phyloP scores from a whole-genome alignment of 2,797 vertebrate species.

The Parauchenoglanis punctatus region DNA sequence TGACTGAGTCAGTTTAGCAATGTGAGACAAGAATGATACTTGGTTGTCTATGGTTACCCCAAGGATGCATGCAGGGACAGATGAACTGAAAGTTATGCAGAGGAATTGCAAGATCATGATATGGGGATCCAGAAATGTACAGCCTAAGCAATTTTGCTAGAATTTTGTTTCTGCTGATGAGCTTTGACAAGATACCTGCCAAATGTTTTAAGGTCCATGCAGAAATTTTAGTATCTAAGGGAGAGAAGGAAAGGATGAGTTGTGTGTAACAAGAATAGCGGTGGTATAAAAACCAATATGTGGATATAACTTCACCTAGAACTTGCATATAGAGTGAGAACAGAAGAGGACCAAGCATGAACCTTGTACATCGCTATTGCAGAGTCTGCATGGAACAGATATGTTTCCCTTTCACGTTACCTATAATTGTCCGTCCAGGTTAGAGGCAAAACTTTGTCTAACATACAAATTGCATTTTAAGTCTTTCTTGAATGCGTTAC shows the following conservation, averaged over 20 bases:
- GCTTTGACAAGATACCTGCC: background rate
- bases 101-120: background rate
- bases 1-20: background rate
- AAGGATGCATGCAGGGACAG: background rate
- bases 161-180: background rate
- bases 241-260: background rate
- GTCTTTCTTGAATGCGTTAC: background rate
- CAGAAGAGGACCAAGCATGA: background rate
- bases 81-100: background rate
- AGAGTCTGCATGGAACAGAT: background rate
- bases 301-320: background rate
- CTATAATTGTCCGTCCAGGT: background rate
- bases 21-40: background rate
- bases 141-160: background rate
- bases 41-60: background rate
- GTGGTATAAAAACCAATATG: background rate
- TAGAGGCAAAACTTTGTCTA: background rate
- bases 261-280: too few relatives aligned
- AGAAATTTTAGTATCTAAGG: background rate
- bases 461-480: background rate
- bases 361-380: background rate
- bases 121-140: background rate
- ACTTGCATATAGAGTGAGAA: background rate
- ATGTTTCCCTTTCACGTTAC: background rate
- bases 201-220: background rate